These are phyloP conservation scores for Callinectes sapidus DNA, from an alignment of 2,888 invertebrate genomes.

Conservation along the genomic window DNA sequence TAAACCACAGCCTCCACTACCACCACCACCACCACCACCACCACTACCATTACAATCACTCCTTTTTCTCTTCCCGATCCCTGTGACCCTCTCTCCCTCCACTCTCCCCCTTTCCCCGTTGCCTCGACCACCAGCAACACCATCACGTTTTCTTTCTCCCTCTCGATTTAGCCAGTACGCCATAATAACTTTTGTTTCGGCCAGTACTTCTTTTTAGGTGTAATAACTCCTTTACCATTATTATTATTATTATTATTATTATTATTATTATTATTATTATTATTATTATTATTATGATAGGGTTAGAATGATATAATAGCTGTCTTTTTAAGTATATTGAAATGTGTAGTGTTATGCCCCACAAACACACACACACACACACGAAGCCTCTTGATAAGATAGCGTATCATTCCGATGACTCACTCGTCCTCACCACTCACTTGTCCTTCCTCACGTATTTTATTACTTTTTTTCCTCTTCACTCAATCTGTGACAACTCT, in stretches of 20 bases:
- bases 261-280: no score
- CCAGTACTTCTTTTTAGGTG: background rate
- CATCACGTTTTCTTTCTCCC: background rate
- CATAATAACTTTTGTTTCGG: background rate
- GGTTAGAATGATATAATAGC: background rate
- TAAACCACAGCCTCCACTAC: background rate
- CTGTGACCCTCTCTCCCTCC: background rate
- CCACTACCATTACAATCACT: background rate
- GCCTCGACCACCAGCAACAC: no score
- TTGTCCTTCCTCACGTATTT: background rate
- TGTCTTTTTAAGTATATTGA: background rate
- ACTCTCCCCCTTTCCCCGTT: no score
- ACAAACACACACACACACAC: conserved; percentile 4
- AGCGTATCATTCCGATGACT: background rate
- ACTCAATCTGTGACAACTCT: background rate
- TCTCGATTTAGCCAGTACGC: background rate
- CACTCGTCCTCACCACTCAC: no score
- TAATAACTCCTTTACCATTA: no score
- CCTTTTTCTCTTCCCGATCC: no score
- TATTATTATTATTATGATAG: no score
- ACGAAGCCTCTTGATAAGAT: background rate
- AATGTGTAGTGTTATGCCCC: background rate
- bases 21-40: background rate
- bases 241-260: no score
- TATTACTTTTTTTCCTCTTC: background rate